Evolutionary conservation across 2,888 invertebrate species (phyloP), one percentile per base, ranked within the genome.

Genomic region (Zele albiditarsus): DNA sequence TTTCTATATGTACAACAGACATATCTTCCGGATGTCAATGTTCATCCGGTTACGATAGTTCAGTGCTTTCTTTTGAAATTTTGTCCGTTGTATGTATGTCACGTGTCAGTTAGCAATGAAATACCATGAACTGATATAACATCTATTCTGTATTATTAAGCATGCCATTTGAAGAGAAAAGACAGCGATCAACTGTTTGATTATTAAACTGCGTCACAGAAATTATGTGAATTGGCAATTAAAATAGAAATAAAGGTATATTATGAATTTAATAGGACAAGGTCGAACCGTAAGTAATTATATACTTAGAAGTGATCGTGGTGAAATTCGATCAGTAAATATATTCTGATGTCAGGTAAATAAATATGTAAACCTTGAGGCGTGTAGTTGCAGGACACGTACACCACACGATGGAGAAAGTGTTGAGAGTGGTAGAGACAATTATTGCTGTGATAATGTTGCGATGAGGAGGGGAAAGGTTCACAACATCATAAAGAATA

Each of bases 331-430:
- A 73, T 73, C 31, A 38, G 63, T 20, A 65, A 67, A n/a, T 49
- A 25, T 63, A 33, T 33, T 53, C 23, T 42, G 20, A 16, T 71
- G 20, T 23, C 53, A 25, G 31, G 23, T n/a, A 16, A 53, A 53
- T 70, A 63, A 49, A 67, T 69, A 66, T 46, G 60, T 60, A 28
- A 46, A 66, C 49, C 33, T 58, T 46, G 69, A 58, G 23, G 74
- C 49, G 49, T 70, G 69, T 57, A 77, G 75, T 78, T 77, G 78
- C 79, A 82, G 80, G 77, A 78, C 82, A 82, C 81, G 78, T 79
- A 79, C 80, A 82, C 83, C 80, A 76, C 68, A 81, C 79, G 83
- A 79, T 80, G 80, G 85, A 86, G 86, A 87, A 87, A 87, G 86
- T 85, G 58, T 53, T 25, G 28, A 53, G 60, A 58, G 62, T 65